Conservation (phyloP, 1,140 invertebrate genomes). For the Drosophila sechellia region DNA sequence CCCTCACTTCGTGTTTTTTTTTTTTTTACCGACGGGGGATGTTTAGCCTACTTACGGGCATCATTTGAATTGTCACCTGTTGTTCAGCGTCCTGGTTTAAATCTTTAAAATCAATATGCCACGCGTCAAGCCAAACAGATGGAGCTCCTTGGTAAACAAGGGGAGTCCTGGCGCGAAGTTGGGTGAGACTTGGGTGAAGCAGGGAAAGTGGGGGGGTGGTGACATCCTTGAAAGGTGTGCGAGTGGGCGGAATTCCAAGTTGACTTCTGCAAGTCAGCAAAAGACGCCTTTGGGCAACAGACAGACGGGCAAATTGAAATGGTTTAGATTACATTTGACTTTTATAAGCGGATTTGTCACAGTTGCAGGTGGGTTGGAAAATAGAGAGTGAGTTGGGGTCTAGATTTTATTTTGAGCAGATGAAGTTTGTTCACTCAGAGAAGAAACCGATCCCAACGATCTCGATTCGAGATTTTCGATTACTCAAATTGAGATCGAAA, state of each 20-base stretch:
- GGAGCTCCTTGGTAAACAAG: constrained; percentile 50
- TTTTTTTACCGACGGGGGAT: constrained; percentile 13
- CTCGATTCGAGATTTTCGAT: too few relatives aligned
- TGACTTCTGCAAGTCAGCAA: constrained; percentile 41
- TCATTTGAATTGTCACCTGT: constrained; percentile 64
- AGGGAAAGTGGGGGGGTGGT: not conserved
- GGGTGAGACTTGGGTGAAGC: not conserved
- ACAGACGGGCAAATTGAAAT: constrained; percentile 74
- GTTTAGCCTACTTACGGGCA: constrained; percentile 67
- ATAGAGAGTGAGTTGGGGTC: not conserved
- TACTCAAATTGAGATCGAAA: too few relatives aligned
- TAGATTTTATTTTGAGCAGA: too few relatives aligned
- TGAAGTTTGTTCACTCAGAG: too few relatives aligned
- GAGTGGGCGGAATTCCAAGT: constrained; percentile 8
- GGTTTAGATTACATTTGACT: constrained; percentile 69
- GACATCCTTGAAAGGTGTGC: constrained; percentile 30
- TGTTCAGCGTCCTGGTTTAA: constrained; percentile 54
- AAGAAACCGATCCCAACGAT: too few relatives aligned
- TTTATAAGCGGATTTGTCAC: constrained; percentile 32
- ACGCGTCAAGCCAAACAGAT: constrained; percentile 43
- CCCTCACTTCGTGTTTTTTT: not conserved
- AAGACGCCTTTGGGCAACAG: constrained; percentile 60
- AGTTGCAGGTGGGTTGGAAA: not conserved
- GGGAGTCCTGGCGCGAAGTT: not conserved
- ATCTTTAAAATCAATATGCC: constrained; percentile 81